Conservation (phyloP, 2,797 vertebrate genomes). For the Falco concolor region DNA sequence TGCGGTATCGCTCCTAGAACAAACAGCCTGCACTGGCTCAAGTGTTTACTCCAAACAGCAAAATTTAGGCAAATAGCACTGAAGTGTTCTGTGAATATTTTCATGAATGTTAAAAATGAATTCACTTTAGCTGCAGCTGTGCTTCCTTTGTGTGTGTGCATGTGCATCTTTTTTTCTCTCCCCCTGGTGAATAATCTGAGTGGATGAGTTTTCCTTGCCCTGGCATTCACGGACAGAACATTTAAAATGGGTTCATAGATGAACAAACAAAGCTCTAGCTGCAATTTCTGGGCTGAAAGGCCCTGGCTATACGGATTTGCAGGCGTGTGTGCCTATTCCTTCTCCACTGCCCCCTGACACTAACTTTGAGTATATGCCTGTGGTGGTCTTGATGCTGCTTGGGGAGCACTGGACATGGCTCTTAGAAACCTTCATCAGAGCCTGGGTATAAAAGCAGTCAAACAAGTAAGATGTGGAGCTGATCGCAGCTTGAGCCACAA, state of each 20-base stretch:
- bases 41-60: conserved; percentile 57
- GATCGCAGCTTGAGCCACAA: conserved; percentile 37
- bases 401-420: neutral
- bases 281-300: conserved; percentile 32
- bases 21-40: conserved; percentile 6
- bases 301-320: neutral
- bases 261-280: conserved; percentile 14
- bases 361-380: neutral
- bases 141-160: conserved; percentile 60
- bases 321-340: neutral
- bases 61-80: conserved; percentile 39
- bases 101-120: conserved; percentile 69
- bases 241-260: conserved; percentile 35
- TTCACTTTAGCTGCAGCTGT: conserved; percentile 68
- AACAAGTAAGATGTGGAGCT: conserved; percentile 31
- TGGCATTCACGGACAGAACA: conserved; percentile 24
- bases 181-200: conserved; percentile 54
- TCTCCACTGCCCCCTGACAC: neutral
- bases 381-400: neutral
- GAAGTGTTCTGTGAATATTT: conserved; percentile 61
- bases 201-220: conserved; percentile 59
- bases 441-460: neutral
- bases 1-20: neutral
- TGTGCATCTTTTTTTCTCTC: conserved; percentile 25
- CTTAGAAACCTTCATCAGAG: neutral